Conservation (phyloP, 2,888 invertebrate genomes). For the Conops quadrifasciatus region DNA sequence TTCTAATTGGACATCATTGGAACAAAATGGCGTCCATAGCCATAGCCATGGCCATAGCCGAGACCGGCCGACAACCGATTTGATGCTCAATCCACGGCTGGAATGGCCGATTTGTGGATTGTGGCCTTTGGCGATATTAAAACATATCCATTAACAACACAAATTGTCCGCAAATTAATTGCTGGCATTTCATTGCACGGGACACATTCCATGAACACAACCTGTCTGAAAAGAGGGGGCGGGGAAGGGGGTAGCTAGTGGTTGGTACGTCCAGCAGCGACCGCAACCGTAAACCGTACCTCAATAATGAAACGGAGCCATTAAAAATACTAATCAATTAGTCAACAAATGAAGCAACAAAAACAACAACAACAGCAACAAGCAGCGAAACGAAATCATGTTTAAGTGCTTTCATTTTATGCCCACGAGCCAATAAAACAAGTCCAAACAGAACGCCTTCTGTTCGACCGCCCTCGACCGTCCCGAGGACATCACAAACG, state of each 20-base stretch:
- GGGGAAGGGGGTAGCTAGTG: slow-evolving; percentile 21
- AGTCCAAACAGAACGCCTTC: slow-evolving; percentile 47
- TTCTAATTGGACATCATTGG: slow-evolving; percentile 27
- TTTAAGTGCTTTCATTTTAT: slow-evolving; percentile 35
- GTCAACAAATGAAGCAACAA: slow-evolving; percentile 28
- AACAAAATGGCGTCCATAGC: slow-evolving; percentile 13
- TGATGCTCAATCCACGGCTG: not conserved
- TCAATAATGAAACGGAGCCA: slow-evolving; percentile 2
- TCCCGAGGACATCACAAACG: not conserved
- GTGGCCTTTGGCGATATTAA: slow-evolving; percentile 14
- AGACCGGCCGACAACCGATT: not conserved
- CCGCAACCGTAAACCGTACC: slow-evolving; percentile 38
- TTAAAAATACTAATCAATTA: slow-evolving; percentile 34
- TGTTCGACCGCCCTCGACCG: not conserved
- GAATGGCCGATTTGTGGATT: slow-evolving; percentile 22
- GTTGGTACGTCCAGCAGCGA: not conserved
- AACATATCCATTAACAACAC: slow-evolving; percentile 55
- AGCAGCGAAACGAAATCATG: not conserved
- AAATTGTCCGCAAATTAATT: slow-evolving; percentile 61
- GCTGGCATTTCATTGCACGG: slow-evolving; percentile 26
- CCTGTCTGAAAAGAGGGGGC: not conserved
- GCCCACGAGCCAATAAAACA: slow-evolving; percentile 54
- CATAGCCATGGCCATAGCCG: not conserved
- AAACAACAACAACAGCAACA: not conserved
- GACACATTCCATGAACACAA: not conserved